Base-by-base conservation (phyloP, 2,113 vertebrate species). In the Spea multiplicata region DNA sequence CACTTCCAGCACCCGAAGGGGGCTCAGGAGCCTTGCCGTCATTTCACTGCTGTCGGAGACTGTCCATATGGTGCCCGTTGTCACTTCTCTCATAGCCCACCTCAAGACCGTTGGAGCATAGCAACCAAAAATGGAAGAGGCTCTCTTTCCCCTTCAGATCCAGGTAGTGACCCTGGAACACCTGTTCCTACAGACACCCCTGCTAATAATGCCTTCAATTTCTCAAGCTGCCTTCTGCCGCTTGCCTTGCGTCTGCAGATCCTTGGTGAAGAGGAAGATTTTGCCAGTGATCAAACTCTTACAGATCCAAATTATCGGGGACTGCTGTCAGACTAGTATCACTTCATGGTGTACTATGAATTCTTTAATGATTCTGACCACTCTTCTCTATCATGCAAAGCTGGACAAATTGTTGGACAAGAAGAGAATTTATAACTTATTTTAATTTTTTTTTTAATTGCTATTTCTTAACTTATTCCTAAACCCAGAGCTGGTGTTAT, bases 121-220 rank as follows among this genome's bases (percentile, higher is more conserved):
- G 78, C 64, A 68, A 68, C 16, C 46, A 68, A 68, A 55, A 65
- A 52, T 30, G 65, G 71, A 65, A 80, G 78, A 67, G 78, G 70
- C 5, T 79, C 62, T 3, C 64, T 67, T 61, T 80, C 78, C 13
- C 71, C 64, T 3, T 48, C 71, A 47, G 78, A 80, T 30, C 9
- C 45, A 0, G 78, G 74, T 6, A 61, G 61, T 44, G 77, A 73
- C 8, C 9, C 64, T 50, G 71, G 44, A 12, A 73, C 53, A 7
- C 71, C 73, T 2, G 1, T 50, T 3, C 59, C 74, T 52, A 10
- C 45, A 44, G 71, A 61, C 5, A 61, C 77, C n/a, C 53, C 65
- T 3, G 78, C 78, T 8, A 80, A 80, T n/a, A 80, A 80, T 52
- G 78, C 78, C 55, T 80, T 80, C 66, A 80, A 53, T 17, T 80